Conservation (phyloP, 2,113 vertebrate species). For the Alces alces region DNA sequence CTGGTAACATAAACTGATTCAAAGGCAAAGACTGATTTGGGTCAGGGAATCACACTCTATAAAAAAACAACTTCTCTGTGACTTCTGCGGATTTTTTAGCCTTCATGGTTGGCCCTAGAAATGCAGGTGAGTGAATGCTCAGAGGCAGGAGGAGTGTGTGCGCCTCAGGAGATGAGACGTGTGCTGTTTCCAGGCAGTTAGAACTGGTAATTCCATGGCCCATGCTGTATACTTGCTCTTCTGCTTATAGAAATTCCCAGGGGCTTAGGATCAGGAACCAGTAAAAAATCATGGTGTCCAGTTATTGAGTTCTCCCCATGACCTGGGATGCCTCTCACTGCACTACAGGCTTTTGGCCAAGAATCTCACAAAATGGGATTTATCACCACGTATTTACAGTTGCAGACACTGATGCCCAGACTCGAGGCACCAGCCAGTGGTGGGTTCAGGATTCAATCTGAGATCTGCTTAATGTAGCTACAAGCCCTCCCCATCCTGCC, state of each 20-base stretch:
- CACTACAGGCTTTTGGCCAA: background rate
- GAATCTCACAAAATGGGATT: background rate
- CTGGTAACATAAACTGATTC: conserved; percentile 80
- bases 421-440: rapidly evolving
- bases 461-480: background rate
- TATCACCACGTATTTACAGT: too few species aligned
- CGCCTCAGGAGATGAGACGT: background rate
- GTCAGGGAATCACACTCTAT: conserved; percentile 73
- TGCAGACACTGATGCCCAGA: background rate
- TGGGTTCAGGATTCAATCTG: background rate
- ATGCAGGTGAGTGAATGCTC: conserved; percentile 45
- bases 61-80: conserved; percentile 67
- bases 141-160: conserved; percentile 10
- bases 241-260: background rate
- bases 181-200: background rate
- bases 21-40: conserved; percentile 82
- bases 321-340: background rate
- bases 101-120: conserved; percentile 63
- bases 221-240: background rate
- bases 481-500: background rate
- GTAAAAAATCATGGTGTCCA: background rate
- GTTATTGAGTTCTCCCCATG: background rate
- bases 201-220: background rate
- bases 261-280: background rate
- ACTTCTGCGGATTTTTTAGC: conserved; percentile 69